phyloP scores from a whole-genome alignment of 2,113 vertebrate species.

The human (Homo sapiens) region GRCh38 chr11:35511501-35512000 shows the following conservation, averaged over 20 bases:
- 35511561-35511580: neutral
- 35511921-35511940: neutral
- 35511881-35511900: conserved; percentile 49
- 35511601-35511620: neutral
- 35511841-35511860: conserved; percentile 31
- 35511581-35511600: neutral
- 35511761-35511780: neutral
- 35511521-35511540: neutral
- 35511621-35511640: neutral
- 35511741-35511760: neutral
- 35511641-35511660: neutral
- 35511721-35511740: neutral
- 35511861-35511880: conserved; percentile 23
- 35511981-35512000: neutral
- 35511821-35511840: conserved; percentile 13
- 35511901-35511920: neutral
- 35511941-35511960: conserved; percentile 41
- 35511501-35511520: neutral
- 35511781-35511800: neutral
- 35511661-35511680: neutral
- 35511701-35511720: neutral
- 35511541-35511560: neutral
- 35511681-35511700: neutral
- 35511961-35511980: neutral
- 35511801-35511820: neutral